Evolutionary conservation across 2,113 vertebrate genomes (phyloP), one percentile per base, ranked within the genome.

Genomic region (Chaetorhynchus papuensis): DNA sequence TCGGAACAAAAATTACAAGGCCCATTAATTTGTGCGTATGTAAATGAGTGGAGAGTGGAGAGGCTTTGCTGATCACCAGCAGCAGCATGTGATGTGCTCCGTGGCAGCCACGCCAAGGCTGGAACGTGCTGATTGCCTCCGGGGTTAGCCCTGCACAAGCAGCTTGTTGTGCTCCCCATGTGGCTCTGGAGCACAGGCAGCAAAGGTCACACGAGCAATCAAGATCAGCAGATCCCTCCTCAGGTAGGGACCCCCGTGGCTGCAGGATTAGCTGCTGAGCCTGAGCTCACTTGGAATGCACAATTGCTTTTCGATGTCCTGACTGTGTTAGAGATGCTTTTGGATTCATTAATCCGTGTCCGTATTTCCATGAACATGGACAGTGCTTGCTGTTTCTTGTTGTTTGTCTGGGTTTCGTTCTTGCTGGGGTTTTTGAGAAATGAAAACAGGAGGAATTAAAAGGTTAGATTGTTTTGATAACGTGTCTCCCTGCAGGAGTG

Each of bases 121-220:
- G 94, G 71, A 78, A 96, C 27, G 88, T 89, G 92, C 33, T 96
- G 94, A 95, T 96, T 95, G 88, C 93, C 90, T 89, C 78, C 42
- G 19, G 93, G 80, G 76, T 82, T 94, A 92, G 53, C 76, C 93
- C 93, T 71, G 94, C 66, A 65, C 12, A 11, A 95, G 90, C 85
- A 93, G 94, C 96, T 96, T 92, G 90, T 97, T 95, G 88, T 96
- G 93, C 96, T 90, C 93, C 17, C 94, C 88, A 87, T 84, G 96
- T 75, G 94, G 93, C 90, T 78, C 88, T 63, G 83, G 94, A 97
- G 94, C 86, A 50, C 66, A 83, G 76, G 90, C 93, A 90, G 92
- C 42, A 97, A 96, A 97, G 96, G 96, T 95, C 96, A 96, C 86
- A 53, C 2, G 53, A 94, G 94, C 96, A 95, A 94, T 97, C 96